phyloP scores from a whole-genome alignment of 2,888 invertebrate genomes.

The Megalurothrips usitatus region DNA sequence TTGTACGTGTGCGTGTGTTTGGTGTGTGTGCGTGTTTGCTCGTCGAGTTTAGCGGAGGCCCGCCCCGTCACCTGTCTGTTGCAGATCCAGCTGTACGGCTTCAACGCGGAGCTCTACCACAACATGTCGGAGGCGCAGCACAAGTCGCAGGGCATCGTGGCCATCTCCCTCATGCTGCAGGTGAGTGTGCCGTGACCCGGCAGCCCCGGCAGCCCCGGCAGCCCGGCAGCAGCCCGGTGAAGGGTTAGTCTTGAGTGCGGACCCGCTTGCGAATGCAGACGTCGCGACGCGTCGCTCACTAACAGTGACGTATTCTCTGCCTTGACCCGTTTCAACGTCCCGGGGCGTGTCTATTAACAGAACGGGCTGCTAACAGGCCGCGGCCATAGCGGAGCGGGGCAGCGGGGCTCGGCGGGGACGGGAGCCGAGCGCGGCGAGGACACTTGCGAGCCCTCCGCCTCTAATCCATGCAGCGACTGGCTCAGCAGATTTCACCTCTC shows the following conservation, averaged over 20 bases:
- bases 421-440: neutral
- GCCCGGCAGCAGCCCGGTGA: no score
- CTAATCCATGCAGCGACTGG: neutral
- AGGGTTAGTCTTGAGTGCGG: no score
- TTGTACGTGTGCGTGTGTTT: no score
- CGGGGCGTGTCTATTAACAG: no score
- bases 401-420: neutral
- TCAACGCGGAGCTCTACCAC: constrained; percentile 93
- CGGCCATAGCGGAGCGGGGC: no score
- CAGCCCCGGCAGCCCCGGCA: neutral
- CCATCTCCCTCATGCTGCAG: constrained; percentile 91
- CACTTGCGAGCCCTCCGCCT: neutral
- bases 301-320: no score
- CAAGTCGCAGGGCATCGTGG: constrained; percentile 94
- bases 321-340: no score
- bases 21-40: no score
- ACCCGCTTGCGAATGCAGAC: no score
- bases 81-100: constrained; percentile 94
- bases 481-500: constrained; percentile 2
- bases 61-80: constrained; percentile 41
- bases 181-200: constrained; percentile 51
- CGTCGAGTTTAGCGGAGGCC: no score
- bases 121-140: constrained; percentile 95
- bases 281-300: no score
- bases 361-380: no score